Conservation (phyloP, 2,888 invertebrate species). For the Brenthis daphne region DNA sequence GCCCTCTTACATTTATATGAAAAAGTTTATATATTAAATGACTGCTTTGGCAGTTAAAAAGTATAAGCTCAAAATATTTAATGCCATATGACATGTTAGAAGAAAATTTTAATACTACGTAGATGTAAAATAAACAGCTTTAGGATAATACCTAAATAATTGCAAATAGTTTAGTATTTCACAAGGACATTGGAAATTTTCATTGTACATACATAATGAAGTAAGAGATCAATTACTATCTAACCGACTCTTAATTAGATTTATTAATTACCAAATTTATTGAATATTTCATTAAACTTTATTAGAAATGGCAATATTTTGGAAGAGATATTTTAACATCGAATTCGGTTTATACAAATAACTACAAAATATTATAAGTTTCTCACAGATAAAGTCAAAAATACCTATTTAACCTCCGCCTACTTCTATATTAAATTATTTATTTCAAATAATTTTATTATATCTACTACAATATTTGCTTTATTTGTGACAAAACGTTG, state of each 20-base stretch:
- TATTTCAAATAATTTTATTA: background rate
- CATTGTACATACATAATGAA: slow-evolving; percentile 17
- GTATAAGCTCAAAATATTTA: slow-evolving; percentile 14
- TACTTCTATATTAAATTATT: slow-evolving; percentile 4
- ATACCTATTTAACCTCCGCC: background rate
- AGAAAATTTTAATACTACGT: slow-evolving; percentile 8
- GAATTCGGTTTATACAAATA: slow-evolving; percentile 68
- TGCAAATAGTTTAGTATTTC: slow-evolving; percentile 15
- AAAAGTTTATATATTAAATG: slow-evolving; percentile 9
- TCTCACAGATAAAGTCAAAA: slow-evolving; percentile 23
- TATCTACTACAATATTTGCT: background rate
- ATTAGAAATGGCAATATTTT: slow-evolving; percentile 74
- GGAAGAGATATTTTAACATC: slow-evolving; percentile 72
- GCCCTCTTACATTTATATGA: slow-evolving; percentile 10
- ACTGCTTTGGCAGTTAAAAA: slow-evolving; percentile 12
- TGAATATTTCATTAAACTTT: slow-evolving; percentile 48
- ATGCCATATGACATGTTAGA: slow-evolving; percentile 1
- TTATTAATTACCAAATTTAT: slow-evolving; percentile 36
- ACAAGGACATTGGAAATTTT: slow-evolving; percentile 24
- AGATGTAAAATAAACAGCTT: slow-evolving; percentile 10
- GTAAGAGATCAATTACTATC: slow-evolving; percentile 30
- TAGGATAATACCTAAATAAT: slow-evolving; percentile 15
- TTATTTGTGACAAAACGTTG: slow-evolving; percentile 3
- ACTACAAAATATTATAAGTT: slow-evolving; percentile 55
- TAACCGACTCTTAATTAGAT: slow-evolving; percentile 32